Evolutionary conservation across 2,888 invertebrate species (phyloP).

Genomic region (Agrilus cyanescens): DNA sequence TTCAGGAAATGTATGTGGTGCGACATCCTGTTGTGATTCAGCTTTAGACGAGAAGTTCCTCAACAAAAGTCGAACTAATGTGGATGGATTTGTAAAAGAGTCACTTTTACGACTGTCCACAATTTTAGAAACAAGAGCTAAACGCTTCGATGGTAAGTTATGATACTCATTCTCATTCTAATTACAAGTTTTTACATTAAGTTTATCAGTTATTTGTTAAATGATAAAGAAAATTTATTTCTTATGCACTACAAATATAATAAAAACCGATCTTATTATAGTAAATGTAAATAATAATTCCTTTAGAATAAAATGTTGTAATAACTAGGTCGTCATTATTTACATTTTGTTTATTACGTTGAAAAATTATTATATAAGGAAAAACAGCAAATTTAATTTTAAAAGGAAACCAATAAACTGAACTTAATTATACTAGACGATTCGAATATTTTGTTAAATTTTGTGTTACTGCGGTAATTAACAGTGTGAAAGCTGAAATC

Average conservation of each 20-base stretch:
- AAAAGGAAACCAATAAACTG: no score
- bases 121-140: constrained; percentile 62
- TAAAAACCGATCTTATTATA: neutral
- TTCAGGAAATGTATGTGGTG: constrained; percentile 43
- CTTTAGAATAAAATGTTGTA: no score
- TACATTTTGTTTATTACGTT: no score
- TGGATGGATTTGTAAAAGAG: constrained; percentile 62
- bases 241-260: neutral
- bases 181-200: neutral
- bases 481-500: no score
- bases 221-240: neutral
- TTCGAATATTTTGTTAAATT: no score
- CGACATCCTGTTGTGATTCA: constrained; percentile 51
- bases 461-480: no score
- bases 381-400: no score
- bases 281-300: neutral
- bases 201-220: no score
- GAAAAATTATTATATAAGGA: no score
- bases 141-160: constrained; percentile 76
- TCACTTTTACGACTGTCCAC: constrained; percentile 64
- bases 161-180: constrained; percentile 5
- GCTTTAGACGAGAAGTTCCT: constrained; percentile 58
- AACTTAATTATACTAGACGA: no score
- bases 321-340: no score
- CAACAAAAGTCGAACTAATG: constrained; percentile 56